Evolutionary conservation across 2,113 vertebrate species (phyloP).

Genomic region (rabbit (Oryctolagus cuniculus)): mOryCun1.1 NC_091436.1:57746001-57746500

Average conservation of each 20-base stretch:
- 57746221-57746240: slow-evolving; percentile 49
- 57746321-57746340: accelerated
- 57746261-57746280: neutral
- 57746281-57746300: neutral
- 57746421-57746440: neutral
- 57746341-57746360: neutral
- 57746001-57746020: slow-evolving; percentile 49
- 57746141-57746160: slow-evolving; percentile 54
- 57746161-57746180: slow-evolving; percentile 9
- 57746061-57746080: slow-evolving; percentile 25
- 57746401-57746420: neutral
- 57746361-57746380: neutral
- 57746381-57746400: neutral
- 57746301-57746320: neutral
- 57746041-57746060: neutral
- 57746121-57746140: slow-evolving; percentile 53
- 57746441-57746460: neutral
- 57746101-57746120: slow-evolving; percentile 57
- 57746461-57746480: slow-evolving; percentile 35
- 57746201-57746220: neutral
- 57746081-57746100: slow-evolving; percentile 13
- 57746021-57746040: neutral
- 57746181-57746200: slow-evolving; percentile 35
- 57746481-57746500: slow-evolving; percentile 59
- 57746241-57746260: slow-evolving; percentile 67